phyloP scores from a whole-genome alignment of 2,113 vertebrate genomes.

The Ginglymostoma cirratum region DNA sequence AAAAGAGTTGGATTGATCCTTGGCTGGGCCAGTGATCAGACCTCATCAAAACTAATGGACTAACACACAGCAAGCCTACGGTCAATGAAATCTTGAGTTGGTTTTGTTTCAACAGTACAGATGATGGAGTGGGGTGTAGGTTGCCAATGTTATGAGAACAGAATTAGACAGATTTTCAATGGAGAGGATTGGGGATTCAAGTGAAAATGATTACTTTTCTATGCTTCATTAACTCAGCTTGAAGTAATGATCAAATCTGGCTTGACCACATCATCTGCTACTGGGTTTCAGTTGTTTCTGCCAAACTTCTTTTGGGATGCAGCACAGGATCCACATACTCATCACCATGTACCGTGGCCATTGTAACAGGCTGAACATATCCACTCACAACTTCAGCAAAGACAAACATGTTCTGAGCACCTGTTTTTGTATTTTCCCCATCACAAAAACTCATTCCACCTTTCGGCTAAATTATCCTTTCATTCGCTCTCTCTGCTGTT shows the following conservation, averaged over 20 bases:
- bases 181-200: not conserved
- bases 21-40: not conserved
- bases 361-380: not conserved
- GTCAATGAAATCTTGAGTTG: not conserved
- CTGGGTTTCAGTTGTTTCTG: not conserved
- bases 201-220: not conserved
- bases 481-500: not conserved
- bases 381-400: not conserved
- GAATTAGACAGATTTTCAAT: not conserved
- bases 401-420: not conserved
- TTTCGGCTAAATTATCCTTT: not conserved
- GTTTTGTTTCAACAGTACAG: not conserved
- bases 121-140: not conserved
- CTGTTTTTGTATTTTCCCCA: not conserved
- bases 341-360: not conserved
- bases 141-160: not conserved
- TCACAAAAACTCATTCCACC: not conserved
- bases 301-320: not conserved
- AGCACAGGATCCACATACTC: not conserved
- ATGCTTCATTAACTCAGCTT: not conserved
- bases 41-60: no score
- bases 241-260: not conserved
- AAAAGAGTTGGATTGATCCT: not conserved
- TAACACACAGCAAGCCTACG: no score
- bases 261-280: not conserved